Evolutionary conservation across 2,113 vertebrate species (phyloP).

Genomic region (Pseudorhombus dupliciocellatus): DNA sequence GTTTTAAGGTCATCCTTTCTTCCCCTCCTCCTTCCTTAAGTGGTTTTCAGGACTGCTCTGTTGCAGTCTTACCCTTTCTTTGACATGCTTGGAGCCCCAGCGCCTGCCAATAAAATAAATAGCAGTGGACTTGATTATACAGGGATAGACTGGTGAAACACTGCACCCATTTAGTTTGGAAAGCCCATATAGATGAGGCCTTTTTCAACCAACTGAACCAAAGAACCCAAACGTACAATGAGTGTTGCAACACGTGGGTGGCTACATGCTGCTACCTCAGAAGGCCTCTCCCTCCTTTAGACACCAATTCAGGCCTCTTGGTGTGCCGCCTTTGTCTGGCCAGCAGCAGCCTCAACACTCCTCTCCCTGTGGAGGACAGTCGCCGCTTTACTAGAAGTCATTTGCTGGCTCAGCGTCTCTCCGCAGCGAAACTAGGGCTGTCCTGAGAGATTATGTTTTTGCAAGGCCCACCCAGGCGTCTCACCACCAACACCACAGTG

Average conservation of each 20-base stretch:
- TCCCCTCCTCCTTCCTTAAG: conserved; percentile 66
- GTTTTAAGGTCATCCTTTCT: conserved; percentile 70
- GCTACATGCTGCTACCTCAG: conserved; percentile 37
- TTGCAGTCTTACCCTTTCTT: conserved; percentile 71
- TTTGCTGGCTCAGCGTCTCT: conserved; percentile 65
- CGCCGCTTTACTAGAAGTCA: conserved; percentile 58
- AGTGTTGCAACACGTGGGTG: conserved; percentile 56
- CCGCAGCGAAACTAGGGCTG: conserved; percentile 54
- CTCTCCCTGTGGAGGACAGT: conserved; percentile 56
- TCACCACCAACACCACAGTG: conserved; percentile 67
- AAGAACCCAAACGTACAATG: conserved; percentile 35
- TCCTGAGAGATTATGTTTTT: conserved; percentile 67
- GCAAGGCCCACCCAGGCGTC: conserved; percentile 72
- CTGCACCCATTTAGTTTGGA: conserved; percentile 74
- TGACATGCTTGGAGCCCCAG: conserved; percentile 71
- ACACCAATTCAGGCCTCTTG: conserved; percentile 30
- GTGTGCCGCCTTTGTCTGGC: conserved; percentile 56
- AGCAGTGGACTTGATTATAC: conserved; percentile 77
- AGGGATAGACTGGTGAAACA: conserved; percentile 71
- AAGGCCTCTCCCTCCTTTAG: conserved; percentile 43
- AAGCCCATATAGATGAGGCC: conserved; percentile 66
- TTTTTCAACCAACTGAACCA: conserved; percentile 65
- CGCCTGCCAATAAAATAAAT: conserved; percentile 78
- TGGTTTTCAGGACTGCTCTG: conserved; percentile 68
- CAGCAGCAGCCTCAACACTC: conserved; percentile 28